Conservation (phyloP, 2,113 vertebrate genomes). For the Scortum barcoo region DNA sequence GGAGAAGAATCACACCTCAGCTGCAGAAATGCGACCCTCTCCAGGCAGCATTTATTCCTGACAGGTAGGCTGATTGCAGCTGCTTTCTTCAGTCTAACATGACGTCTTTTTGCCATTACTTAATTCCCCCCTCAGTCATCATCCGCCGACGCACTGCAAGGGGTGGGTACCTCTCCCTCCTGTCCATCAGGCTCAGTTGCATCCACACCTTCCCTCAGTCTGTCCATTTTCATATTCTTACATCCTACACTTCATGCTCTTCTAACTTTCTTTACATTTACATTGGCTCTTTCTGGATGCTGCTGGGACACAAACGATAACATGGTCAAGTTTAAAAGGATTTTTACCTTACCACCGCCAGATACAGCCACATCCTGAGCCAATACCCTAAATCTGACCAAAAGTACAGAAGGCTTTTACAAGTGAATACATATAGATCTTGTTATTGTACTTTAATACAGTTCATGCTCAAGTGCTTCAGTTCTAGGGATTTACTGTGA, state of each 20-base stretch:
- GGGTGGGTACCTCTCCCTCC: constrained; percentile 29
- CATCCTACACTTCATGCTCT: constrained; percentile 11
- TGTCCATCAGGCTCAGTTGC: constrained; percentile 47
- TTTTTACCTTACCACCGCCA: constrained; percentile 14
- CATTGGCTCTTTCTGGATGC: constrained; percentile 16
- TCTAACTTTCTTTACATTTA: constrained; percentile 3
- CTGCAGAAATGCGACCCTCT: constrained; percentile 49
- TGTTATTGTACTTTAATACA: constrained; percentile 16
- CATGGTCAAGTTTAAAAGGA: constrained; percentile 11
- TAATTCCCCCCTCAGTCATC: constrained; percentile 62
- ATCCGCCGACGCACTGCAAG: constrained; percentile 52
- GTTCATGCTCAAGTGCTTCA: constrained; percentile 10
- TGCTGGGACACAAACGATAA: background rate
- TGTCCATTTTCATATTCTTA: constrained; percentile 16
- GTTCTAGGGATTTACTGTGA: background rate
- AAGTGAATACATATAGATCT: constrained; percentile 7
- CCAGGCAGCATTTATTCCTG: constrained; percentile 60
- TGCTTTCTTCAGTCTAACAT: constrained; percentile 64
- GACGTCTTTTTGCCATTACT: constrained; percentile 68
- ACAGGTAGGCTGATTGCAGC: constrained; percentile 71
- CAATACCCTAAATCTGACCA: constrained; percentile 18
- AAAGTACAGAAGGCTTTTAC: constrained; percentile 6
- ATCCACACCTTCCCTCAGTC: constrained; percentile 13
- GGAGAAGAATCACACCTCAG: constrained; percentile 55
- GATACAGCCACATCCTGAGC: background rate